These are phyloP conservation scores for Catagonus wagneri DNA, from an alignment of 2,113 vertebrate genomes.

Conservation along the genomic window DNA sequence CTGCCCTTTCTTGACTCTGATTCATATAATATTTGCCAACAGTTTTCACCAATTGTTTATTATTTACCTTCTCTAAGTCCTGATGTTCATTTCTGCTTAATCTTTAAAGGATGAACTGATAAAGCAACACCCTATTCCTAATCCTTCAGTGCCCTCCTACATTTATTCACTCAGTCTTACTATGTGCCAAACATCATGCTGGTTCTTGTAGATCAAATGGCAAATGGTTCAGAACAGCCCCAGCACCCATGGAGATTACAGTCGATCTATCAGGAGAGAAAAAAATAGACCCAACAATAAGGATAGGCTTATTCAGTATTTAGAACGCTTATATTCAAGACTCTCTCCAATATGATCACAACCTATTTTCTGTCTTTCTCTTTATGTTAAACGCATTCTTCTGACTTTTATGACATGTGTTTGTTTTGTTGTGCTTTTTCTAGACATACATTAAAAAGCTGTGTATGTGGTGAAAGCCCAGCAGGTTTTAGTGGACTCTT, in stretches of 20 bases:
- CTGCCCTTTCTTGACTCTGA: not conserved
- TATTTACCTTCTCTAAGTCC: not conserved
- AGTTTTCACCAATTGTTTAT: not conserved
- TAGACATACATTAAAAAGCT: not conserved
- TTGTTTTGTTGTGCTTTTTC: not conserved
- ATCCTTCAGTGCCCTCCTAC: not conserved
- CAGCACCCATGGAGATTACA: not conserved
- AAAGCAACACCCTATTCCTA: not conserved
- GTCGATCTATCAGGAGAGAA: not conserved
- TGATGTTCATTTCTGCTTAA: constrained; percentile 8
- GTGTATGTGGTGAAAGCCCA: not conserved
- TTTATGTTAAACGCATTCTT: not conserved
- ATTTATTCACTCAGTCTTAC: not conserved
- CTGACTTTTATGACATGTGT: not conserved
- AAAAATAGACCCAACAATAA: not conserved
- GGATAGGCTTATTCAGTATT: not conserved
- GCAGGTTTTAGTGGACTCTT: not conserved
- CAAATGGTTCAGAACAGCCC: not conserved
- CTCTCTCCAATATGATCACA: not conserved
- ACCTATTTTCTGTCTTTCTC: not conserved
- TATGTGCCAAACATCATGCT: not conserved
- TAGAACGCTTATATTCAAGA: not conserved
- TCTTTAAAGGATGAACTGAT: not conserved
- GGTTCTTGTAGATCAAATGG: not conserved
- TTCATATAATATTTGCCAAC: not conserved